These are phyloP conservation scores for Rutpela maculata DNA, from an alignment of 2,888 invertebrate genomes.

Conservation along the genomic window DNA sequence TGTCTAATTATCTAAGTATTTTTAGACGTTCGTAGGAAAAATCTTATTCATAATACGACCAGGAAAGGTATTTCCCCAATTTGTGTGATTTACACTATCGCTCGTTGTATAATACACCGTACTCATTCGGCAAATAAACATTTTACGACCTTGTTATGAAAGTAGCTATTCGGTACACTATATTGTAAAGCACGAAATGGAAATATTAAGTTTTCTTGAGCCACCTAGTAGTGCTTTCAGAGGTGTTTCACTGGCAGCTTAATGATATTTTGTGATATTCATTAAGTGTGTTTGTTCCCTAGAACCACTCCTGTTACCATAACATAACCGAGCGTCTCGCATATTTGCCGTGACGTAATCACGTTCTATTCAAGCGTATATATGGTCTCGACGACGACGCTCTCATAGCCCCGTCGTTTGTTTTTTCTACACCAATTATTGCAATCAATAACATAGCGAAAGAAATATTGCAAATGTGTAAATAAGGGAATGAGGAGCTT, in stretches of 20 bases:
- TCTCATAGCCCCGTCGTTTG: slow-evolving; percentile 22
- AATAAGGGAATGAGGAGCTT: not conserved
- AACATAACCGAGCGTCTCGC: slow-evolving; percentile 44
- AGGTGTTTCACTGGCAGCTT: slow-evolving; percentile 61
- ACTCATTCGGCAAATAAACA: no score
- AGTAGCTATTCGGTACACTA: not conserved
- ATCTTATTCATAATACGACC: no score
- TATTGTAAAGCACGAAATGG: not conserved
- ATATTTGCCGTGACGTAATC: slow-evolving; percentile 48
- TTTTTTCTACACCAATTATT: slow-evolving; percentile 40
- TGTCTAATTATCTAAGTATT: no score
- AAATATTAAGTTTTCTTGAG: not conserved
- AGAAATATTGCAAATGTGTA: slow-evolving; percentile 25
- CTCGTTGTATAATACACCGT: no score
- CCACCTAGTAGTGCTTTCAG: not conserved
- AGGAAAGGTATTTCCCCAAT: no score
- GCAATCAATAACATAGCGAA: slow-evolving; percentile 28
- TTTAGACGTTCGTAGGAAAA: no score
- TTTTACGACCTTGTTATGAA: no score
- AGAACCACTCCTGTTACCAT: slow-evolving; percentile 60
- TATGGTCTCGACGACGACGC: slow-evolving; percentile 24
- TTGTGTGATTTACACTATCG: no score
- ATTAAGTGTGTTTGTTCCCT: slow-evolving; percentile 72
- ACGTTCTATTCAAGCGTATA: slow-evolving; percentile 49
- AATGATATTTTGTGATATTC: slow-evolving; percentile 72